Evolutionary conservation across 2,113 vertebrate genomes (phyloP).

Genomic region (Salvelinus fontinalis): DNA sequence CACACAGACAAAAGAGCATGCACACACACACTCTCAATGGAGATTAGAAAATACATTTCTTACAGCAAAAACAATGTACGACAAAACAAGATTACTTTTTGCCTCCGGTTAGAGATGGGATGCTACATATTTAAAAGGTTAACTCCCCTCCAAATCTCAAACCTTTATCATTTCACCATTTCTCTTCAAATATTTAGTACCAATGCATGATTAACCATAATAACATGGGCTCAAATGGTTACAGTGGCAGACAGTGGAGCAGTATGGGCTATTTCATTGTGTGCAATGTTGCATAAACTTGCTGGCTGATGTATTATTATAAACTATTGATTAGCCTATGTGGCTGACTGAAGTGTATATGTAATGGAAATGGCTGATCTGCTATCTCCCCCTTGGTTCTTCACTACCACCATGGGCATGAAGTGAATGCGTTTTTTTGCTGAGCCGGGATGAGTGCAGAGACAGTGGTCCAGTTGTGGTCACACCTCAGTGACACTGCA

Average conservation of each 20-base stretch:
- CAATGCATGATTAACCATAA: no score
- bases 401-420: neutral
- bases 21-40: no score
- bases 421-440: constrained; percentile 25
- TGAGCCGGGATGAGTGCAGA: constrained; percentile 14
- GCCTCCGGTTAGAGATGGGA: neutral
- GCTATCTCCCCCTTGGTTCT: neutral
- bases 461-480: constrained; percentile 41
- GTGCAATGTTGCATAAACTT: neutral
- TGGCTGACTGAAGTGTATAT: neutral
- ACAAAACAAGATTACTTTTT: no score
- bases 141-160: no score
- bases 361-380: neutral
- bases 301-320: neutral
- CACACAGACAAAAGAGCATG: no score
- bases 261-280: neutral
- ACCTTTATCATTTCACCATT: neutral
- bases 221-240: neutral
- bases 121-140: constrained; percentile 43
- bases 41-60: no score
- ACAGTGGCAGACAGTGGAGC: neutral
- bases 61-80: no score
- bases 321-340: no score
- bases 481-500: constrained; percentile 93
- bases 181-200: neutral